Evolutionary conservation across 2,113 vertebrate genomes (phyloP), one percentile per base, ranked within the genome.

Genomic region (Microcebus lehilahytsara): DNA sequence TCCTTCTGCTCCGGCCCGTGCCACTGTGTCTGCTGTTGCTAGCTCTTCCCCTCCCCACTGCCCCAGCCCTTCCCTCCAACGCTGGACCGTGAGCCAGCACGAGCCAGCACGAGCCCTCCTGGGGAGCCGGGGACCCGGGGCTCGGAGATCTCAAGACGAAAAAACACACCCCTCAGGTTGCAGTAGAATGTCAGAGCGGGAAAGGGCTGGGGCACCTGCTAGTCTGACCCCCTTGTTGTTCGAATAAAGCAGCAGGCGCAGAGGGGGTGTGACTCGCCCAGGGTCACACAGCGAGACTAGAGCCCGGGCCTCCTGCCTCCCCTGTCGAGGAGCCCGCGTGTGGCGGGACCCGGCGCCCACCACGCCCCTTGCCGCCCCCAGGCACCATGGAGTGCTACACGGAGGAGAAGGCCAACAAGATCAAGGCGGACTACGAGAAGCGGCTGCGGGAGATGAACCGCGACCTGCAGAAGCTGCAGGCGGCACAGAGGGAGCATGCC

Each of bases 371-470:
- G 0, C 78, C 32, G 14, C 42, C n/a, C 23, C 10, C 94, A 99
- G 99, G 99, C 95, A 98, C 99, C 79, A 99, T 99, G 99, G 99
- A 99, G 97, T 99, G 99, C 98, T 99, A 99, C 98, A 99, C 99
- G 0, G 99, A 99, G 97, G 99, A 99, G 94, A 99, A 99, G 87
- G 99, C 99, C 95, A 99, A 98, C 98, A 99, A 99, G 97, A 99
- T 99, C 98, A 99, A 99, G 96, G 99, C 99, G 0, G 99, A 99
- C 53, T 99, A 99, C 0, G 99, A 99, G 98, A 99, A 99, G 96
- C 98, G 99, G 22, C 98, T 99, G n/a, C 99, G 99, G 96, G 99
- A 99, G 98, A 99, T 99, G 99, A 99, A 99, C 98, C 96, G 99
- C 9, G 99, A 99, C 97, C 98, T 99, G 87, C 98, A 99, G 98